Evolutionary conservation across 2,888 invertebrate species (phyloP), one percentile per base, ranked within the genome.

Genomic region (Rhamphomyia laevipes): DNA sequence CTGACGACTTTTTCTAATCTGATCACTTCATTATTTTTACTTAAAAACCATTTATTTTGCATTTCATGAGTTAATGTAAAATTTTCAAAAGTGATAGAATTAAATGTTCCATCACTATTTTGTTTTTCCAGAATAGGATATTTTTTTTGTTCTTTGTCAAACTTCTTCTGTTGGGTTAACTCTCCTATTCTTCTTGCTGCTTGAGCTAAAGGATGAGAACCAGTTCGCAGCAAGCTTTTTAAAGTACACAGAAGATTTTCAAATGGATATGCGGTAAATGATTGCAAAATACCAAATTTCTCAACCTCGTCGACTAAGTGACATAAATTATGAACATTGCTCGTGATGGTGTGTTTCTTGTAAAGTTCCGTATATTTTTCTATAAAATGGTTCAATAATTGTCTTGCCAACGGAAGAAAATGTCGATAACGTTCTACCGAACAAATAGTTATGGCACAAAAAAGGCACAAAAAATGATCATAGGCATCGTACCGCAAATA

Each of bases 291-390:
- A 6, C 66, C 66, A 55, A 58, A 63, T 35, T 50, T 58, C 46
- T 43, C 30, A 7, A 58, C 61, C 53, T 68, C 67, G 47, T 59
- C 57, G 17, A 63, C 57, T 31, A 67, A 40, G 56, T 68, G 67
- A 27, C 58, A 50, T 16, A 68, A 51, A 38, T 58, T 57, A 55
- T 68, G 67, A 6, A 67, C 56, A 58, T 69, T 68, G 51, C 63
- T 63, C 11, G 59, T 58, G 12, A 65, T 49, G 48, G 55, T 55
- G 33, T 63, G 57, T 49, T 56, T 51, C 12, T 62, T 62, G 58
- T 67, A 67, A 33, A 64, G 44, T 31, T 58, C 51, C 23, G 55
- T 43, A 55, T 49, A 57, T 31, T 31, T 35, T 55, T 56, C 53
- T 12, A 58, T 51, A 52, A 51, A 58, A 37, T 52, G n/a, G 4